Conservation (phyloP, 2,797 vertebrate species). For the Allobates femoralis region DNA sequence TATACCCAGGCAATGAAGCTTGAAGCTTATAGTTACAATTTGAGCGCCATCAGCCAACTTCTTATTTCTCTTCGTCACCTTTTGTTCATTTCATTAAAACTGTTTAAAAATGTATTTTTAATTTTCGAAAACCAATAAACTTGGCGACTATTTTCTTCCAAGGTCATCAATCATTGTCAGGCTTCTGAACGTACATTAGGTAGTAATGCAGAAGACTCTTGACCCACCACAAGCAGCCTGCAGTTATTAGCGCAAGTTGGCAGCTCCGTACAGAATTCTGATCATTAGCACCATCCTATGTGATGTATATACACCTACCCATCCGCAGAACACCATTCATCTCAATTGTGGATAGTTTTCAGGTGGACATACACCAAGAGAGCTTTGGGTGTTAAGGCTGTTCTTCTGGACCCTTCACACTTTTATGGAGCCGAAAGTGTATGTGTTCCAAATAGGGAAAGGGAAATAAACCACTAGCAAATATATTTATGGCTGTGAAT, state of each 20-base stretch:
- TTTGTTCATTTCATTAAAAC: constrained; percentile 55
- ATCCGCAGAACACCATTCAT: neutral
- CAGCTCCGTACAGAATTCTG: neutral
- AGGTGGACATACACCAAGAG: no score
- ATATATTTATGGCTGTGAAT: no score
- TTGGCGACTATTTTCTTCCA: constrained; percentile 3
- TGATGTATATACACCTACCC: neutral
- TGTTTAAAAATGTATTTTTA: constrained; percentile 64
- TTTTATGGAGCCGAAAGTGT: no score
- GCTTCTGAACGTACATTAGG: constrained; percentile 42
- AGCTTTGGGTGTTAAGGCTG: no score
- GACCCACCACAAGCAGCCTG: constrained; percentile 24
- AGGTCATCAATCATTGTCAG: constrained; percentile 52
- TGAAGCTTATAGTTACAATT: neutral
- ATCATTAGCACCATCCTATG: neutral
- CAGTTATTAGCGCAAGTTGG: constrained; percentile 1
- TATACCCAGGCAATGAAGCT: neutral
- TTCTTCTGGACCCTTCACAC: no score
- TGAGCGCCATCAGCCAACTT: no score
- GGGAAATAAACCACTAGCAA: no score
- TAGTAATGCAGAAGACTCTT: constrained; percentile 17
- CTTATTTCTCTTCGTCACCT: constrained; percentile 39
- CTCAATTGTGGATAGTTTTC: neutral
- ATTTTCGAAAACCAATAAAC: constrained; percentile 53
- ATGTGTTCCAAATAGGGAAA: no score